Evolutionary conservation across 2,888 invertebrate species (phyloP).

Genomic region (Erebia palarica): DNA sequence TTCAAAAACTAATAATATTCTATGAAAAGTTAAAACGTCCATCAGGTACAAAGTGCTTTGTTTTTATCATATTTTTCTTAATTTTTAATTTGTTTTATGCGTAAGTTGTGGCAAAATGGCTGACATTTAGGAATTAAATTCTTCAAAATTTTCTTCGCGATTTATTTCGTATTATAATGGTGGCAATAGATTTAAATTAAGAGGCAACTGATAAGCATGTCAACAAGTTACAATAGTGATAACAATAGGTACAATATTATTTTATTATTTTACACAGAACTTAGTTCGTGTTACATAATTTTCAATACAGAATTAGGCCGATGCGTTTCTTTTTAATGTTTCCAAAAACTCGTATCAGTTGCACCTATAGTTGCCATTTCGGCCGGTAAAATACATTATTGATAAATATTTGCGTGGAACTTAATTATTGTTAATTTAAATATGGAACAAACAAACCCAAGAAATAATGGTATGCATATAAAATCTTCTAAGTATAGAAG

Average conservation of each 20-base stretch:
- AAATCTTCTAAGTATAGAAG: too few relatives aligned
- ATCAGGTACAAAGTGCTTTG: slow-evolving; percentile 50
- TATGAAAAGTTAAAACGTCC: slow-evolving; percentile 43
- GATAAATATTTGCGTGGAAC: too few relatives aligned
- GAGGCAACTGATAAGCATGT: slow-evolving; percentile 47
- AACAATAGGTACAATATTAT: background rate
- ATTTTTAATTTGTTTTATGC: slow-evolving; percentile 14
- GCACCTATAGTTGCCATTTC: background rate
- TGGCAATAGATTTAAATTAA: slow-evolving; percentile 53
- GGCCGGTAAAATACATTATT: too few relatives aligned
- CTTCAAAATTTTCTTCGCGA: slow-evolving; percentile 2
- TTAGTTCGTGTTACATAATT: slow-evolving; percentile 10
- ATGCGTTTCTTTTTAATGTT: background rate
- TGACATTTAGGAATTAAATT: slow-evolving; percentile 23
- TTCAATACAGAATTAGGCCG: background rate
- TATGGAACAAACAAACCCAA: too few relatives aligned
- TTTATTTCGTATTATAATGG: slow-evolving; percentile 43
- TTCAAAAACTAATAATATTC: slow-evolving; percentile 59
- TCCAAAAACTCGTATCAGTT: background rate
- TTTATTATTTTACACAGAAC: background rate
- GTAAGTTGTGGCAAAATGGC: slow-evolving; percentile 40
- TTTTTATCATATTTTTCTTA: slow-evolving; percentile 1
- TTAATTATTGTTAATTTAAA: too few relatives aligned
- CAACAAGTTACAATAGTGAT: slow-evolving; percentile 44
- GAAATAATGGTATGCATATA: too few relatives aligned